Evolutionary conservation across 2,797 vertebrate genomes (phyloP).

Genomic region (Okamejei kenojei): DNA sequence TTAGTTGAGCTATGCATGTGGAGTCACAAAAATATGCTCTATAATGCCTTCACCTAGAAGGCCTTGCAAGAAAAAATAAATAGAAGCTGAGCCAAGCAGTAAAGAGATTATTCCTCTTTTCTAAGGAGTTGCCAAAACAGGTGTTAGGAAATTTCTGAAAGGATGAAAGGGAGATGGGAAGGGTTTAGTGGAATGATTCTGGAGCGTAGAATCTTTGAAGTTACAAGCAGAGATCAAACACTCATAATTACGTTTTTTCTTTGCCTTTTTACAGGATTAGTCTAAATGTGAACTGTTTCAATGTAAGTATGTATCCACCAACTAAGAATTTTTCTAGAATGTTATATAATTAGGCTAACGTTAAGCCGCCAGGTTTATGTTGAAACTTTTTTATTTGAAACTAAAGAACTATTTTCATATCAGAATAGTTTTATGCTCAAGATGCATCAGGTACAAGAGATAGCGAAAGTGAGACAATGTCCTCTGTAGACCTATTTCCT

Average conservation of each 20-base stretch:
- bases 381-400: constrained; percentile 14
- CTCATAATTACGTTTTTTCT: not conserved
- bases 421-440: no score
- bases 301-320: not conserved
- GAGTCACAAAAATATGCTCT: not conserved
- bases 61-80: no score
- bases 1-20: not conserved
- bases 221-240: not conserved
- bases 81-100: not conserved
- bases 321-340: not conserved
- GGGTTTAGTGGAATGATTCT: not conserved
- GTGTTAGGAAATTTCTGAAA: not conserved
- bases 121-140: not conserved
- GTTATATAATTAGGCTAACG: not conserved
- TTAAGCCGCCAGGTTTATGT: not conserved
- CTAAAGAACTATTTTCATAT: not conserved
- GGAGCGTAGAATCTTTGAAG: not conserved
- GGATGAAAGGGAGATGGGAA: not conserved
- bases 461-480: no score
- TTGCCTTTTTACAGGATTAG: not conserved
- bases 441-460: no score
- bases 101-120: not conserved
- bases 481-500: no score
- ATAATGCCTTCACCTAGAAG: not conserved
- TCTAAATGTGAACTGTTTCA: not conserved